These are phyloP conservation scores for Temnothorax unifasciatus DNA, from an alignment of 2,888 invertebrate genomes.

Conservation along the genomic window DNA sequence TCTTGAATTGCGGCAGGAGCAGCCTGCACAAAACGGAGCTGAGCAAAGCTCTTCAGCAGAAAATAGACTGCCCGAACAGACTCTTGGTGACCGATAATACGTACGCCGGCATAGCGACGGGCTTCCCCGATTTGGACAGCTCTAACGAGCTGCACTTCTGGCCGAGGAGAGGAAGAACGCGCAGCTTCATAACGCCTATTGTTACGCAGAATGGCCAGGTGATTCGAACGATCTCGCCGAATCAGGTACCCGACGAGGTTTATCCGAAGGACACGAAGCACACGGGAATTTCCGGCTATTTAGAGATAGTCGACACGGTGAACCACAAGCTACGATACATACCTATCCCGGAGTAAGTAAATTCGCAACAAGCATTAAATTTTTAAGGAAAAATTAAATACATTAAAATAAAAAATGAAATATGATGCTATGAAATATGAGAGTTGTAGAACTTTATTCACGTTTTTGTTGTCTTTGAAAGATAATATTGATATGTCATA, in stretches of 20 bases:
- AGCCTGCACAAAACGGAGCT: slow-evolving; percentile 77
- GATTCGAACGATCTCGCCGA: slow-evolving; percentile 76
- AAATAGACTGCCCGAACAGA: slow-evolving; percentile 86
- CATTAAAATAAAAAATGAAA: not conserved
- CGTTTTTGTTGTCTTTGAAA: not conserved
- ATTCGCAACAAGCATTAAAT: not conserved
- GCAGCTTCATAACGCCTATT: slow-evolving; percentile 74
- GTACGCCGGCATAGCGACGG: slow-evolving; percentile 86
- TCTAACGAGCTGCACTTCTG: slow-evolving; percentile 83
- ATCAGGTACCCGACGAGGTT: slow-evolving; percentile 77
- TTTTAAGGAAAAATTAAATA: too few relatives aligned
- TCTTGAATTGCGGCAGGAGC: slow-evolving; percentile 67
- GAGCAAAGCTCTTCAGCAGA: slow-evolving; percentile 84
- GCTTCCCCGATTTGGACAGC: slow-evolving; percentile 87
- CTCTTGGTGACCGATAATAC: slow-evolving; percentile 84
- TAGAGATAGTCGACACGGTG: slow-evolving; percentile 87
- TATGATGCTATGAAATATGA: not conserved
- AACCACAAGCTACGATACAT: slow-evolving; percentile 87
- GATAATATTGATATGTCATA: not conserved
- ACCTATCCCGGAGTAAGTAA: slow-evolving; percentile 87
- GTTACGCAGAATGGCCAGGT: slow-evolving; percentile 80
- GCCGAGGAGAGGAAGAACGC: slow-evolving; percentile 78
- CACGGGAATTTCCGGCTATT: slow-evolving; percentile 83
- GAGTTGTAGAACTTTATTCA: not conserved
- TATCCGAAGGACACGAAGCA: slow-evolving; percentile 68